Evolutionary conservation across 2,888 invertebrate genomes (phyloP).

Genomic region (Rhaphigaster nebulosa): DNA sequence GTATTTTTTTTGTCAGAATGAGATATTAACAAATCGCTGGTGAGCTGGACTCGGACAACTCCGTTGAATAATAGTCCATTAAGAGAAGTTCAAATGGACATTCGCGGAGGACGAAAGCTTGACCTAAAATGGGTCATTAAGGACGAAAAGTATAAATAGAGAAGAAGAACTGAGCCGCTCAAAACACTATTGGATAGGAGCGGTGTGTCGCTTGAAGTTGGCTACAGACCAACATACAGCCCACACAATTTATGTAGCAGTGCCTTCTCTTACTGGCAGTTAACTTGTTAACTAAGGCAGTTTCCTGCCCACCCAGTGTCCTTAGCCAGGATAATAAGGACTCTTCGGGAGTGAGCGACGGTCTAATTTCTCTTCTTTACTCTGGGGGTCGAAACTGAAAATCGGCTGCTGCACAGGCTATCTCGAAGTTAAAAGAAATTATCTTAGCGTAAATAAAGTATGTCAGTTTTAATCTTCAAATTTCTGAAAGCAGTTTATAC

Average conservation of each 20-base stretch:
- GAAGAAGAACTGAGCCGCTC: background rate
- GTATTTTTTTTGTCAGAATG: too few relatives aligned
- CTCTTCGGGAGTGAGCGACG: background rate
- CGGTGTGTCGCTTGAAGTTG: background rate
- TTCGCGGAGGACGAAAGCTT: constrained; percentile 39
- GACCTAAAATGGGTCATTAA: constrained; percentile 52
- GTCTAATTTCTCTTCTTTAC: too few relatives aligned
- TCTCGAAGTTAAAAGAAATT: too few relatives aligned
- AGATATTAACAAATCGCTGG: background rate
- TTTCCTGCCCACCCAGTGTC: background rate
- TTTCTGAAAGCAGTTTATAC: too few relatives aligned
- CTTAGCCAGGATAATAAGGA: background rate
- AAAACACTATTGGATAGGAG: constrained; percentile 9
- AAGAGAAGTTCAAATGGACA: background rate
- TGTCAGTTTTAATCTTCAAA: too few relatives aligned
- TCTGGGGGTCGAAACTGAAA: too few relatives aligned
- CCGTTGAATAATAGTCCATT: constrained; percentile 1
- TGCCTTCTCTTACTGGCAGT: constrained; percentile 11
- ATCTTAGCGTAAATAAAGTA: too few relatives aligned
- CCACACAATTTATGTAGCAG: background rate
- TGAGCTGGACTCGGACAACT: background rate
- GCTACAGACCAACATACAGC: background rate
- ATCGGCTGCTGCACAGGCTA: too few relatives aligned
- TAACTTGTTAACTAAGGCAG: background rate
- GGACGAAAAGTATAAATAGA: constrained; percentile 45